These are phyloP conservation scores for Zootoca vivipara DNA, from an alignment of 2,113 vertebrate species.

Conservation along the genomic window DNA sequence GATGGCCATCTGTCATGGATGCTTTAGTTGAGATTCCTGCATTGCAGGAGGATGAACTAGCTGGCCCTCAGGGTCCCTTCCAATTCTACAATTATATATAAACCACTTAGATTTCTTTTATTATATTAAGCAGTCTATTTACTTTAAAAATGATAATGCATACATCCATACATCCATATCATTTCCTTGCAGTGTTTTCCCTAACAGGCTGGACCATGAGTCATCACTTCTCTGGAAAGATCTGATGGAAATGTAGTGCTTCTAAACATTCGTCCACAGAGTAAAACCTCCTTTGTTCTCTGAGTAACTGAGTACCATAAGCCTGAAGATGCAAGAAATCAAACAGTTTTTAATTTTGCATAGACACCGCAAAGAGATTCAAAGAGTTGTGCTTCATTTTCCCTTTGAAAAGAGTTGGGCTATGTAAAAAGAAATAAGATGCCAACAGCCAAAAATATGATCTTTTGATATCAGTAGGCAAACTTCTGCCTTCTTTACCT, in stretches of 20 bases:
- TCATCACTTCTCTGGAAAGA: background rate
- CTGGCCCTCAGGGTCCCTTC: no score
- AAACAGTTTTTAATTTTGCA: constrained; percentile 16
- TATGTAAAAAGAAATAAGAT: background rate
- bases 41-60: no score
- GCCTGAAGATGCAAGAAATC: constrained; percentile 6
- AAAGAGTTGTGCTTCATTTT: background rate
- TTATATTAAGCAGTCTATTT: no score
- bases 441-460: background rate
- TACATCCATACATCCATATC: background rate
- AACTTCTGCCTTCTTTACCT: background rate
- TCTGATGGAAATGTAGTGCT: background rate
- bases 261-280: background rate
- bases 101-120: no score
- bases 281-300: constrained; percentile 5
- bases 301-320: background rate
- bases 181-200: background rate
- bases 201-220: background rate
- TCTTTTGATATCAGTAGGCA: background rate
- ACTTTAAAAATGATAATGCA: background rate
- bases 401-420: background rate
- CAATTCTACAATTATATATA: no score
- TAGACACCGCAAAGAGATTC: background rate
- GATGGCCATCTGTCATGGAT: no score
- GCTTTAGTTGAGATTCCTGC: no score